A percentile compares a stretch with the other conserved stretches of the same genome.
Evolutionary conservation across 2,113 vertebrate species (phyloP).

Genomic region (Isurus oxyrinchus): DNA sequence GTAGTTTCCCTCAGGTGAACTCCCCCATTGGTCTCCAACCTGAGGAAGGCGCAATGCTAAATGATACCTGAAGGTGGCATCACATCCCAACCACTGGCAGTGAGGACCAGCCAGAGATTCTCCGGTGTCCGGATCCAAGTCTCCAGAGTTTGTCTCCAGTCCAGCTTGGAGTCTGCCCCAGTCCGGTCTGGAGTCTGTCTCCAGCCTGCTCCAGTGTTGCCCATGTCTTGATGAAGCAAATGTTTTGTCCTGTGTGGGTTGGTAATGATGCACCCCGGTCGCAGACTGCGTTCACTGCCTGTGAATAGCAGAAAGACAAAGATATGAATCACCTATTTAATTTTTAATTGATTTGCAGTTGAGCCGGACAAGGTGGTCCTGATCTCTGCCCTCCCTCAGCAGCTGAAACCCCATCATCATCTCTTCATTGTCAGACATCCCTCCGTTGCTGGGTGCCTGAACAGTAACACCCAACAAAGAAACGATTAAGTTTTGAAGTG

Average conservation of each 20-base stretch:
- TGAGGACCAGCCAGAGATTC: neutral
- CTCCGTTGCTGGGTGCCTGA: neutral
- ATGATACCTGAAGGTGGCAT: too few species aligned
- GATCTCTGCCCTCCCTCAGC: too few species aligned
- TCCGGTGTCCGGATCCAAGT: too few species aligned
- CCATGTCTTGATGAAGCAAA: neutral
- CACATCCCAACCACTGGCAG: neutral
- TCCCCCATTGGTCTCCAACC: too few species aligned
- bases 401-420: neutral
- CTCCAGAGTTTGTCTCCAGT: too few species aligned
- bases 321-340: too few species aligned
- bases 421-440: neutral
- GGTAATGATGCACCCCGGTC: neutral
- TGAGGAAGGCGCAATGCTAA: neutral
- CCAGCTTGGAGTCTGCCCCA: neutral
- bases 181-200: neutral
- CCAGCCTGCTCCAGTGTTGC: neutral
- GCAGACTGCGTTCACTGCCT: neutral
- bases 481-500: neutral
- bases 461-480: neutral
- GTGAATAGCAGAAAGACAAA: neutral
- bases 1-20: neutral
- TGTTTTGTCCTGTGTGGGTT: neutral
- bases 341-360: too few species aligned
- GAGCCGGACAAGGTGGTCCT: neutral